These are phyloP conservation scores for Apamea sordens DNA, from an alignment of 2,888 invertebrate species.

Conservation along the genomic window DNA sequence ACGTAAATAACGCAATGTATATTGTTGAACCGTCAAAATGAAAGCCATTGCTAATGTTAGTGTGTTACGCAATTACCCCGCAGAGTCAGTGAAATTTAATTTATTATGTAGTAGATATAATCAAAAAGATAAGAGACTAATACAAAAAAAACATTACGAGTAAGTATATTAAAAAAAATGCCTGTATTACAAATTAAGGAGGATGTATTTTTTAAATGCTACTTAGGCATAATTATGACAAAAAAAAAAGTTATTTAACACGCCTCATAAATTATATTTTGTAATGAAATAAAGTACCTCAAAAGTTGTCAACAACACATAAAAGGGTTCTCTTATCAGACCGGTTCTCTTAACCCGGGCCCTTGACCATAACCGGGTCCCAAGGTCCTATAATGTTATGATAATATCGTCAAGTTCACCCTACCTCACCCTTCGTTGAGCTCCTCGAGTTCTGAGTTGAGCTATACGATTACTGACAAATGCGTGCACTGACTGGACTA, in stretches of 20 bases:
- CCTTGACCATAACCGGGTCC: constrained; percentile 5
- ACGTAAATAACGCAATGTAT: too few relatives aligned
- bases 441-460: not conserved
- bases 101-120: too few relatives aligned
- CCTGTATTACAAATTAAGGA: not conserved
- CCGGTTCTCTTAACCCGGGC: constrained; percentile 18
- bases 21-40: too few relatives aligned
- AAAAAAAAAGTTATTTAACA: not conserved
- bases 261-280: not conserved
- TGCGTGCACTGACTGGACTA: not conserved
- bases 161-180: too few relatives aligned
- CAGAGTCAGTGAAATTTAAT: too few relatives aligned
- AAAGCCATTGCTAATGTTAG: too few relatives aligned
- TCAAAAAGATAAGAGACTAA: too few relatives aligned
- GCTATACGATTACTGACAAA: not conserved
- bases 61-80: too few relatives aligned
- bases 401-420: constrained; percentile 20
- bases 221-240: not conserved
- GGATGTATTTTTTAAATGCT: not conserved
- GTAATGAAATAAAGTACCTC: constrained; percentile 1
- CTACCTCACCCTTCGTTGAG: constrained; percentile 17
- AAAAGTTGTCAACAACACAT: not conserved
- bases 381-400: constrained; percentile 19
- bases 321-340: constrained; percentile 11
- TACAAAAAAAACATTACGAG: not conserved